Evolutionary conservation across 2,797 vertebrate species (phyloP).

Genomic region (Coccyzus lansbergi): DNA sequence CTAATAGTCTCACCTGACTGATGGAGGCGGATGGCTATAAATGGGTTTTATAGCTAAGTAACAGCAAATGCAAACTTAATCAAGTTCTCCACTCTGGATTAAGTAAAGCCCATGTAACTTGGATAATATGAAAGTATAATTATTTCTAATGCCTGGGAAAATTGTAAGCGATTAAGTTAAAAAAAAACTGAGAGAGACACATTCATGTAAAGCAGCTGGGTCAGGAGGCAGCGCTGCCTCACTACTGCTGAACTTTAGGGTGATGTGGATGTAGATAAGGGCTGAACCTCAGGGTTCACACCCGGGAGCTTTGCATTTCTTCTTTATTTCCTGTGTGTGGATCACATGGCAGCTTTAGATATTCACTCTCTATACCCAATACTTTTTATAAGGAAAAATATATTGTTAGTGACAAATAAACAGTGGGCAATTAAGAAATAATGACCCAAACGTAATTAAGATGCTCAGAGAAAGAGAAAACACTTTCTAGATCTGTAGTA

Average conservation of each 20-base stretch:
- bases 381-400: background rate
- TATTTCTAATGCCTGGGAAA: background rate
- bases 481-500: background rate
- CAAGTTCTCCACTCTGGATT: background rate
- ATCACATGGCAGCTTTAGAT: background rate
- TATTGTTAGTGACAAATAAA: background rate
- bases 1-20: slow-evolving; percentile 73
- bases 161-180: background rate
- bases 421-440: background rate
- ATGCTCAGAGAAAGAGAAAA: background rate
- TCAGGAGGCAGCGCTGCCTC: background rate
- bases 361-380: background rate
- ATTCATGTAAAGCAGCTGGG: background rate
- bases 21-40: slow-evolving; percentile 60
- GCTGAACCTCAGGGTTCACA: background rate
- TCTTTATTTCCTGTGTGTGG: background rate
- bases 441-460: background rate
- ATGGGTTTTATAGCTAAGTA: slow-evolving; percentile 31
- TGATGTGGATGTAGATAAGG: fast-evolving
- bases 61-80: background rate
- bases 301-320: background rate
- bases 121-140: background rate
- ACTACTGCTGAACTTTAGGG: background rate
- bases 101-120: background rate
- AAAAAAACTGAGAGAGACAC: background rate